phyloP scores from a whole-genome alignment of 2,113 vertebrate species.

The Sorex fumeus region DNA sequence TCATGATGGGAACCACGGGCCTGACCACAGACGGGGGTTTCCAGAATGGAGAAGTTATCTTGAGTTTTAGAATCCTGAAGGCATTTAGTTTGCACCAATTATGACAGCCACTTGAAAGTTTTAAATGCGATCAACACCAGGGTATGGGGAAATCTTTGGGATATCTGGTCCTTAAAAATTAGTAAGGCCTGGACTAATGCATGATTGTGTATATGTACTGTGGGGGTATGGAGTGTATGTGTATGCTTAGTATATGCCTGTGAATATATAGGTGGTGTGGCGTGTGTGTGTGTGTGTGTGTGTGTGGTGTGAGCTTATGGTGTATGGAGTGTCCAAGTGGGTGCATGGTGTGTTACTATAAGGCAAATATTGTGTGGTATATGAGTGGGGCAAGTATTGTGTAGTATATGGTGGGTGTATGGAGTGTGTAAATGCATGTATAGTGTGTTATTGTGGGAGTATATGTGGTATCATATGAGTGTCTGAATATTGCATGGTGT shows the following conservation, averaged over 20 bases:
- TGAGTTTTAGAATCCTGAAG: neutral
- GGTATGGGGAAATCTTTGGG: neutral
- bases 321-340: neutral
- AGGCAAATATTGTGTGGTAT: too few relatives aligned
- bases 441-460: too few relatives aligned
- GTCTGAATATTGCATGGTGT: too few relatives aligned
- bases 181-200: neutral
- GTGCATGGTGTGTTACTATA: too few relatives aligned
- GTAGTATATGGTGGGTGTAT: too few relatives aligned
- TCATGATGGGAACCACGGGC: neutral
- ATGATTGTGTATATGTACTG: neutral
- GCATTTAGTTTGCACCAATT: neutral
- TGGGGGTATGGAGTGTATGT: neutral
- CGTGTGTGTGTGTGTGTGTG: neutral
- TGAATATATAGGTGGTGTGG: neutral
- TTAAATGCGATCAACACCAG: neutral
- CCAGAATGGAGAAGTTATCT: neutral
- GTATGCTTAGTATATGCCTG: neutral
- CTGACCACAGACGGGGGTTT: neutral
- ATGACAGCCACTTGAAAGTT: neutral
- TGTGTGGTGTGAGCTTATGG: neutral
- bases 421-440: too few relatives aligned
- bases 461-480: too few relatives aligned
- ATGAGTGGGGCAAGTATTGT: too few relatives aligned
- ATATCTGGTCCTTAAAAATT: neutral